These are phyloP conservation scores for Phocides pigmalion DNA, from an alignment of 1,140 invertebrate genomes.

Conservation along the genomic window DNA sequence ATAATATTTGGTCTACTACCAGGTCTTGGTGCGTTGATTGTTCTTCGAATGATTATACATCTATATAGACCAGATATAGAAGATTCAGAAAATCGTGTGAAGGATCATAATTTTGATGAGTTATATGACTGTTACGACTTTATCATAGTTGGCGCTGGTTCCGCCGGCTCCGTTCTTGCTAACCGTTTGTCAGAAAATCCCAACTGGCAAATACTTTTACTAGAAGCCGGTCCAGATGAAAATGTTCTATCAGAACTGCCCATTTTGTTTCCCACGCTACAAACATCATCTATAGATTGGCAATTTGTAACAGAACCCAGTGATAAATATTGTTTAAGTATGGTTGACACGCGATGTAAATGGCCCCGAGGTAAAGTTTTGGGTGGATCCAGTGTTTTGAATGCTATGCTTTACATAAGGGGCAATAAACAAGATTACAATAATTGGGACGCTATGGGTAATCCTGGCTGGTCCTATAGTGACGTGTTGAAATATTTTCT, in stretches of 20 bases:
- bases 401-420: slow-evolving; percentile 95
- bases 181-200: slow-evolving; percentile 89
- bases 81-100: slow-evolving; percentile 84
- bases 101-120: slow-evolving; percentile 72
- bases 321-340: slow-evolving; percentile 86
- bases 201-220: slow-evolving; percentile 88
- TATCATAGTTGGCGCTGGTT: slow-evolving; percentile 92
- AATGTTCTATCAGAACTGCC: slow-evolving; percentile 90
- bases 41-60: slow-evolving; percentile 85
- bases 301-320: slow-evolving; percentile 90
- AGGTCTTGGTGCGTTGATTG: slow-evolving; percentile 85
- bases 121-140: slow-evolving; percentile 88
- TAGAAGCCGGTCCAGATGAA: slow-evolving; percentile 94
- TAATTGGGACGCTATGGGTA: slow-evolving; percentile 89
- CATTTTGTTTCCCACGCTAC: slow-evolving; percentile 88
- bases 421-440: slow-evolving; percentile 95
- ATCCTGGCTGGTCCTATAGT: slow-evolving; percentile 89
- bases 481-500: slow-evolving; percentile 93
- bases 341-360: slow-evolving; percentile 85
- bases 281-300: slow-evolving; percentile 91
- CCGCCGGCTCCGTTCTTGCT: slow-evolving; percentile 92
- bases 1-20: slow-evolving; percentile 86
- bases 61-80: slow-evolving; percentile 87
- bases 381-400: slow-evolving; percentile 93
- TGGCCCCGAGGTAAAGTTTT: slow-evolving; percentile 91